Conservation (phyloP, 1,140 invertebrate genomes). For the Drosophila baimaii region DNA sequence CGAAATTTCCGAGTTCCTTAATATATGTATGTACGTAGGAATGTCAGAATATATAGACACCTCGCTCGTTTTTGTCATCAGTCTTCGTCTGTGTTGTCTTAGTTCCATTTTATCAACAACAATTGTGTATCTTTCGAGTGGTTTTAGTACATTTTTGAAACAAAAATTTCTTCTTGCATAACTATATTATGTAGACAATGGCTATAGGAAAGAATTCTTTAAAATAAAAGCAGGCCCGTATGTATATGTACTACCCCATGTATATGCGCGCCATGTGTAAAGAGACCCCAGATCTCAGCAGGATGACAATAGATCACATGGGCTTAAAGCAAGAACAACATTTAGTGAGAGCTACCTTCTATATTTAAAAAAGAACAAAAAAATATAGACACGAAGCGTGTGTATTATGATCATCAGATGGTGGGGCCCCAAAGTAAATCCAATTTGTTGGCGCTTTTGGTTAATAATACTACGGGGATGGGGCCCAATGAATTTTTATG, state of each 20-base stretch:
- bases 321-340: constrained; percentile 40
- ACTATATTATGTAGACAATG: constrained; percentile 50
- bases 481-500: constrained; percentile 61
- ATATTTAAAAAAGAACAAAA: constrained; percentile 43
- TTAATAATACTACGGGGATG: constrained; percentile 40
- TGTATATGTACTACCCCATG: constrained; percentile 5
- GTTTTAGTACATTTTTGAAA: constrained; percentile 43
- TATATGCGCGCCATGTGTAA: constrained; percentile 30
- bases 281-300: constrained; percentile 40
- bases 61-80: constrained; percentile 40
- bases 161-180: constrained; percentile 37
- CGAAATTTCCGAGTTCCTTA: constrained; percentile 55
- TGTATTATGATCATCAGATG: constrained; percentile 13
- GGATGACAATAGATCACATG: constrained; percentile 52
- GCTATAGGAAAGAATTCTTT: constrained; percentile 26
- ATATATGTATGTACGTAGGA: constrained; percentile 30
- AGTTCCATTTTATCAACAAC: constrained; percentile 50
- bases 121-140: constrained; percentile 44
- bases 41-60: constrained; percentile 26
- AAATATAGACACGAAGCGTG: constrained; percentile 25
- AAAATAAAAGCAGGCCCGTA: constrained; percentile 17
- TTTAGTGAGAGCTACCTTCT: constrained; percentile 43
- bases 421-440: constrained; percentile 56
- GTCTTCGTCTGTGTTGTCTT: constrained; percentile 34
- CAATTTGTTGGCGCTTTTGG: constrained; percentile 49